These are phyloP conservation scores for Pteropus rufus DNA, from an alignment of 2,797 vertebrate species.

Conservation along the genomic window DNA sequence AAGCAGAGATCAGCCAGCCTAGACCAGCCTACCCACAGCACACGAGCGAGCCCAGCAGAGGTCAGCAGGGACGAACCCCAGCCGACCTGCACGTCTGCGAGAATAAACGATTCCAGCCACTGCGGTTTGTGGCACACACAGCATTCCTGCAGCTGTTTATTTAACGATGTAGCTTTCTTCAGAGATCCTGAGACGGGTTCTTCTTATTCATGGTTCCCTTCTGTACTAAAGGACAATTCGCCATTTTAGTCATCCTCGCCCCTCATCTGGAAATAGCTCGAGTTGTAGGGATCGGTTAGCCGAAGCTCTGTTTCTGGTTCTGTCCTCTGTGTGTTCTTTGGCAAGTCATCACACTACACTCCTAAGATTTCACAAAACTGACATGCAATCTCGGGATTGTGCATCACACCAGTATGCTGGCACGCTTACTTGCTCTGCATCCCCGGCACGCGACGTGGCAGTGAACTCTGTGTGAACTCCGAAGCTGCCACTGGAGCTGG, in stretches of 20 bases:
- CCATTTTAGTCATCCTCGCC: not conserved
- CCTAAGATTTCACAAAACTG: not conserved
- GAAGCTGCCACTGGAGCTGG: not conserved
- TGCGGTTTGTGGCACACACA: not conserved
- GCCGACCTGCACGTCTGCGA: not conserved
- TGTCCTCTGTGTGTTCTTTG: not conserved
- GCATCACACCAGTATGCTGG: not conserved
- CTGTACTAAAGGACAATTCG: not conserved
- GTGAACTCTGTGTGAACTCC: not conserved
- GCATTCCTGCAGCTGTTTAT: not conserved
- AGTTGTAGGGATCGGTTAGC: not conserved
- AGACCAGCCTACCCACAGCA: not conserved
- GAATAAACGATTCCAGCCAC: not conserved
- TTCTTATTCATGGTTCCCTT: not conserved
- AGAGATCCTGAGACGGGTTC: not conserved
- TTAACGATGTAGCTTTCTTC: not conserved
- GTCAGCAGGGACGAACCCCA: not conserved
- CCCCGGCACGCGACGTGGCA: rapidly evolving
- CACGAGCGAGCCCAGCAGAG: rapidly evolving
- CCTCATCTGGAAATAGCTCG: not conserved
- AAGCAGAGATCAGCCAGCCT: not conserved
- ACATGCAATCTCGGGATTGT: not conserved
- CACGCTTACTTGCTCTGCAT: not conserved
- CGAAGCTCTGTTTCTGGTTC: not conserved
- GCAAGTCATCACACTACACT: not conserved